These are phyloP conservation scores for Polyploca ridens DNA, from an alignment of 2,888 invertebrate genomes.

Conservation along the genomic window DNA sequence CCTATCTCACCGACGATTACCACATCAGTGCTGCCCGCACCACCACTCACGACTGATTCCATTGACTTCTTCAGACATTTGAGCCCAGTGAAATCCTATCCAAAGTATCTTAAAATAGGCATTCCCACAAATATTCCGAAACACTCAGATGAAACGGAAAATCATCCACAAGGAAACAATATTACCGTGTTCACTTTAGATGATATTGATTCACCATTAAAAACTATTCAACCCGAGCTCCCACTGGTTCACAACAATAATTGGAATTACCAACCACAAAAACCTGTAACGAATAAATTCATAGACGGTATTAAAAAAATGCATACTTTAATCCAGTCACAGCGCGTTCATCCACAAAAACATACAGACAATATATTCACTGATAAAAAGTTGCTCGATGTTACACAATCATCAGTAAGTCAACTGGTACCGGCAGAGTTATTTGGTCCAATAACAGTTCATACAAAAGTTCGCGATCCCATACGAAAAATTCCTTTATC, in stretches of 20 bases:
- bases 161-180: slow-evolving; percentile 41
- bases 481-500: slow-evolving; percentile 50
- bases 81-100: slow-evolving; percentile 53
- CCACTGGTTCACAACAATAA: slow-evolving; percentile 33
- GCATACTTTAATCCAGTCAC: slow-evolving; percentile 28
- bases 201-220: slow-evolving; percentile 49
- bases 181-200: slow-evolving; percentile 58
- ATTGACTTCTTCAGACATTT: slow-evolving; percentile 55
- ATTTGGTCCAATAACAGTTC: background rate
- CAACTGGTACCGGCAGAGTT: background rate
- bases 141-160: slow-evolving; percentile 19
- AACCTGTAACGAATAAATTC: slow-evolving; percentile 18
- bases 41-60: slow-evolving; percentile 51
- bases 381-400: slow-evolving; percentile 31
- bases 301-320: slow-evolving; percentile 26
- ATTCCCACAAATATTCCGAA: slow-evolving; percentile 32
- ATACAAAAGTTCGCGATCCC: slow-evolving; percentile 26
- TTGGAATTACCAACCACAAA: slow-evolving; percentile 29
- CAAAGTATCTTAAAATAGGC: slow-evolving; percentile 53
- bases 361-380: slow-evolving; percentile 40
- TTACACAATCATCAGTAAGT: background rate
- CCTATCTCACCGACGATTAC: slow-evolving; percentile 43
- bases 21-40: slow-evolving; percentile 48
- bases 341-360: slow-evolving; percentile 32
- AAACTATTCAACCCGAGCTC: slow-evolving; percentile 50